phyloP scores from a whole-genome alignment of 2,113 vertebrate species.

The Toxostoma redivivum region DNA sequence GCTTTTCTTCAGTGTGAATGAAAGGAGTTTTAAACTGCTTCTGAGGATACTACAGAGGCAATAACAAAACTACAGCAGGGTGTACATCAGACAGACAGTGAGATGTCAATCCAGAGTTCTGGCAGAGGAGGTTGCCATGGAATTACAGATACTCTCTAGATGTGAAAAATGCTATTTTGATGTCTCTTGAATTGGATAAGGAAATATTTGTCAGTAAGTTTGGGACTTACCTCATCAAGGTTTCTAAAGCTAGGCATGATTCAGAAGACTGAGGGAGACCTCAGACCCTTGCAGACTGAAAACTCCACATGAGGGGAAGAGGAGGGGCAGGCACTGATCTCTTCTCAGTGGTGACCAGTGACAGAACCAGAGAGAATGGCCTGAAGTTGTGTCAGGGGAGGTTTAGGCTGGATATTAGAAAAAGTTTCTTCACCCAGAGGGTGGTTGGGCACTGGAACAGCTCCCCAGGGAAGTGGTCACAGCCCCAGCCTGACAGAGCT shows the following conservation, averaged over 20 bases:
- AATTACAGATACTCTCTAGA: background rate
- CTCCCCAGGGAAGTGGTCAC: background rate
- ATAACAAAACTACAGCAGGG: background rate
- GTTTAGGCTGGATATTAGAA: background rate
- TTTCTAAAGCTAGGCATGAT: background rate
- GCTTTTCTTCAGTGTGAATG: background rate
- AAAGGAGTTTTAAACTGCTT: background rate
- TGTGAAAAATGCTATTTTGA: constrained; percentile 27
- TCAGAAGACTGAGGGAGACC: background rate
- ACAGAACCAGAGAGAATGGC: background rate
- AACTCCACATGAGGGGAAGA: background rate
- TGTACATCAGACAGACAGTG: background rate
- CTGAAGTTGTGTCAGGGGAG: background rate
- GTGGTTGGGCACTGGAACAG: background rate
- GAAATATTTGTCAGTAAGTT: background rate
- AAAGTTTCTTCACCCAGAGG: background rate
- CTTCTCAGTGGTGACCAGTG: too few relatives aligned
- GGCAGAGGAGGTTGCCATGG: background rate
- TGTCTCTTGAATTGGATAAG: background rate
- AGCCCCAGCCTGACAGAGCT: background rate
- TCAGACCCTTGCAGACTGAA: background rate
- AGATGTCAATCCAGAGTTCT: background rate
- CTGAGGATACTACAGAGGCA: background rate
- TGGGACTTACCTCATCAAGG: background rate
- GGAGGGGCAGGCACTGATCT: background rate